Evolutionary conservation across 2,797 vertebrate genomes (phyloP).

Genomic region (Bryconaethiops microstoma): DNA sequence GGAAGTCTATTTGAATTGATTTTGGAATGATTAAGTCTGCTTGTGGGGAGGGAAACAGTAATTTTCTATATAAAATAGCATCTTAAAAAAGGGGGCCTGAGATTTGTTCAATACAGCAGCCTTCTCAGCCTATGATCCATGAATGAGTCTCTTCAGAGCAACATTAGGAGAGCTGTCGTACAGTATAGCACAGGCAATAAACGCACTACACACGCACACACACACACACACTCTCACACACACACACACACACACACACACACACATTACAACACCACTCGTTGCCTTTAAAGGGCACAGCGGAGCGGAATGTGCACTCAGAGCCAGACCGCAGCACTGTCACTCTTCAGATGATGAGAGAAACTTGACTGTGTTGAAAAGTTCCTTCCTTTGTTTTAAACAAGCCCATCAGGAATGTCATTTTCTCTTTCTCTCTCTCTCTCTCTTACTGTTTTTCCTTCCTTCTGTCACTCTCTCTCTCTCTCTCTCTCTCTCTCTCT

Average conservation of each 20-base stretch:
- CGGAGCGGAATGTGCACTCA: conserved; percentile 7
- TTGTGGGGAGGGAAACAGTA: background rate
- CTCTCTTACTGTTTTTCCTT: background rate
- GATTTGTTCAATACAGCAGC: background rate
- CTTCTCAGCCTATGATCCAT: background rate
- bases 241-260: background rate
- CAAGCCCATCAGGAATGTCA: conserved; percentile 21
- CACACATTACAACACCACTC: background rate
- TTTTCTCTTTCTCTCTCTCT: background rate
- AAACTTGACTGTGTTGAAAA: conserved; percentile 11
- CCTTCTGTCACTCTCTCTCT: background rate
- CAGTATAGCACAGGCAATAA: conserved; percentile 11
- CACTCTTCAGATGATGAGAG: conserved; percentile 23
- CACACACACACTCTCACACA: background rate
- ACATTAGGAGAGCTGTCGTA: background rate
- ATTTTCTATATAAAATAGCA: too few relatives aligned
- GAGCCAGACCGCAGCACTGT: conserved; percentile 1
- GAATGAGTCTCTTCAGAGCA: background rate
- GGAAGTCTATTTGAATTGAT: background rate
- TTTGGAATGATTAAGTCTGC: background rate
- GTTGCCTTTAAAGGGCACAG: conserved; percentile 47
- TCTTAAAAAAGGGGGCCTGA: background rate
- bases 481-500: background rate
- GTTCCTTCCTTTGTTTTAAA: conserved; percentile 29
- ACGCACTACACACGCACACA: too few relatives aligned